Conservation (phyloP, 92 coral and sea anemone species). For the Zoanthus sociatus region DNA sequence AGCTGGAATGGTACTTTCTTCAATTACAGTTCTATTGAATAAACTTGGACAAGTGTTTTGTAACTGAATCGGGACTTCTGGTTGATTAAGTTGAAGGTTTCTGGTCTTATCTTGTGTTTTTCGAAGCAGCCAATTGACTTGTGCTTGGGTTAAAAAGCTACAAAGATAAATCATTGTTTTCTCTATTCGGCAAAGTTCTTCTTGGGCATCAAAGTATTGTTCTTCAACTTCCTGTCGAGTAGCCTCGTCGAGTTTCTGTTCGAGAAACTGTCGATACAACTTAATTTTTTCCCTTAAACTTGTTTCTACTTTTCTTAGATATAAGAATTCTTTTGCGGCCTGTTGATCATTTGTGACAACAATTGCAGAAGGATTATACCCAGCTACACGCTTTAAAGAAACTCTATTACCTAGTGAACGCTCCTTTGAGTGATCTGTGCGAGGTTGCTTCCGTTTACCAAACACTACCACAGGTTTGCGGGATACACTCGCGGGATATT, state of each 20-base stretch:
- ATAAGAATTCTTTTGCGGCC: constrained; percentile 50
- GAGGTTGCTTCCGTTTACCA: background rate
- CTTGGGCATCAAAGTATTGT: constrained; percentile 85
- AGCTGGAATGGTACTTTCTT: background rate
- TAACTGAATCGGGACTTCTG: background rate
- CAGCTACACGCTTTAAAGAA: background rate
- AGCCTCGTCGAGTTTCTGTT: constrained; percentile 69
- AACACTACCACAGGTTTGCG: background rate
- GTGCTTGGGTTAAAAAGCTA: constrained; percentile 59
- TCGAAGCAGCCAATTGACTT: constrained; percentile 66
- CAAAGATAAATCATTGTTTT: constrained; percentile 70
- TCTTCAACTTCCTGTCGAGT: constrained; percentile 90
- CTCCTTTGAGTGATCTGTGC: background rate
- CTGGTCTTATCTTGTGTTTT: constrained; percentile 2
- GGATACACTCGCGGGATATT: background rate
- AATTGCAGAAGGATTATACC: background rate
- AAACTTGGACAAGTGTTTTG: background rate
- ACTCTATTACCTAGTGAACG: background rate
- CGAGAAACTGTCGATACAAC: constrained; percentile 76
- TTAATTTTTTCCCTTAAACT: constrained; percentile 75
- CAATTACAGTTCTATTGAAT: background rate
- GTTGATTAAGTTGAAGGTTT: background rate
- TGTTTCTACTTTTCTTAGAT: constrained; percentile 65
- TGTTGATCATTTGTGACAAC: constrained; percentile 50
- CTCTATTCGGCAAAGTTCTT: constrained; percentile 76